Evolutionary conservation across 1,140 invertebrate genomes (phyloP), one percentile per base, ranked within the genome.

Genomic region (Drosophila subpulchrella): DNA sequence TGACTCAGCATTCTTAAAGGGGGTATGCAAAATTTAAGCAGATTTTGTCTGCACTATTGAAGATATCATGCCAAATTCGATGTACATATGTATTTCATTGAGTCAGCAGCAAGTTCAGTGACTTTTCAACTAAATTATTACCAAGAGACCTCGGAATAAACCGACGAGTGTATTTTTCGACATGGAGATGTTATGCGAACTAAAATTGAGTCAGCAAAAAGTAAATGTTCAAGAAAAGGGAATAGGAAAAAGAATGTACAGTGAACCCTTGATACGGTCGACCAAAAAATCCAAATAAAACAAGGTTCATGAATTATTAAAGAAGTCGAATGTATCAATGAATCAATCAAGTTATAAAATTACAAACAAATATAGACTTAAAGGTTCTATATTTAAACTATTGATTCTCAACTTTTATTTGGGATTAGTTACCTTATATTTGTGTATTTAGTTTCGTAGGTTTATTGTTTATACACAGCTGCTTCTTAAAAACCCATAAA

Each of bases 61-160:
- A 62, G 59, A 54, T 62, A 17, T 42, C 50, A 62, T n/a, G 34
- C 58, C 10, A 51, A 48, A 13, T 13, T 38, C 30, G 30, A n/a
- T 39, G 20, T 6, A 10, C 6, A 6, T 15, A 41, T 41, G 39
- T 6, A 34, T 10, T 36, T 2, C 38, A 57, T 6, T 61, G 48
- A 67, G 38, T 12, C 36, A 60, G 41, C 36, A 41, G 27, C 27
- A 7, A 60, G 20, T 59, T 57, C 32, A 27, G 8, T 59, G 38
- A 50, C 56, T 48, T 48, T 41, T 12, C 39, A 32, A 15, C 42
- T 41, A 17, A n/a, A 41, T 13, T 13, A 32, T 17, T 32, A 8
- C 12, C 39, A 36, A 5, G 24, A 7, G 39, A n/a, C n/a, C 12
- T 42, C 27, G n/a, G 8, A 7, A 11, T 11, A 15, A 24, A 30